Base-by-base conservation (phyloP, 2,888 invertebrate species). In the Nycteola revayana region DNA sequence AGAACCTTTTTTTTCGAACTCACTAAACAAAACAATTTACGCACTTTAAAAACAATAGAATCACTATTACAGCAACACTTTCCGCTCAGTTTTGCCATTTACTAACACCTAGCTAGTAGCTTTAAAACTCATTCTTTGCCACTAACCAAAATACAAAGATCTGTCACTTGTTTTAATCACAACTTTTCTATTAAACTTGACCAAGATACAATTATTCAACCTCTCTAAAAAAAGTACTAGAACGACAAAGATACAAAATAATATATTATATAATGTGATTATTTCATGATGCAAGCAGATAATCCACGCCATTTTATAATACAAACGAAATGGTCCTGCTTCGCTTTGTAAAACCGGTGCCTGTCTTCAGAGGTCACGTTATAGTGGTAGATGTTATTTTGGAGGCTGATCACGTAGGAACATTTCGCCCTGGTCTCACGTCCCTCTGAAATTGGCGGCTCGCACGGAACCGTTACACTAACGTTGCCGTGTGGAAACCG, bases 51-150 rank as follows among this genome's bases (percentile, higher is more conserved):
- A 62, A 64, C 60, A 56, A 66, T 66, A 49, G 45, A 31, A 20
- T 32, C 47, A 39, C 44, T 66, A 65, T 65, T 66, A 54, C 48
- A 46, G 46, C 46, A 49, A 58, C 54, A 55, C 53, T 69, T 69
- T 66, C 68, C 67, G 64, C 68, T 68, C 67, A 66, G 72, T 74
- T 71, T 67, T 60, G 59, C 34, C 65, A 60, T 66, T 72, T 69
- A 66, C 51, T 60, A 55, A 68, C 68, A 64, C 65, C 64, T 50
- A 59, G 36, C 54, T 54, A 57, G 58, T 53, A 49, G 57, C 55
- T 65, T 69, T 64, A 60, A 67, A 71, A 75, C 73, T 69, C 67
- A 67, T 71, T 61, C 60, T 66, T 54, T 45, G 56, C 57, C 57
- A 6, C 47, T 32, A 14, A 7, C 50, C 48, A 47, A 10, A 9